Evolutionary conservation across 1,140 invertebrate species (phyloP), one percentile per base, ranked within the genome.

Genomic region (Philotrypesis tridentata): DNA sequence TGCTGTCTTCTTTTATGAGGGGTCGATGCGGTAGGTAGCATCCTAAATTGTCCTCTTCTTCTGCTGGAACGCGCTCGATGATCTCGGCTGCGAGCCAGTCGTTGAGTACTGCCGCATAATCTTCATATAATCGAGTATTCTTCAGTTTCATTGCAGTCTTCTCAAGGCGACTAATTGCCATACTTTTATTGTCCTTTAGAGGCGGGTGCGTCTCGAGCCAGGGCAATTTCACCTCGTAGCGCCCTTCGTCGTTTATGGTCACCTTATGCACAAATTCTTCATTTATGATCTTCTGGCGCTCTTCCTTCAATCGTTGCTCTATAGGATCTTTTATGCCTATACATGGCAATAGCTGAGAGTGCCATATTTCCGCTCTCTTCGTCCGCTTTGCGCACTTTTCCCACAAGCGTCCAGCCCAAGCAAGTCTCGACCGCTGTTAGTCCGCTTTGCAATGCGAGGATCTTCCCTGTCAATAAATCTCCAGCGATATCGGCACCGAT

Each of bases 351-450:
- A 5, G 33, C 4, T 5, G 33, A 5, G 3, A 37, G 3, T 5
- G 33, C 33, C 33, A 37, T 37, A 9, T 37, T 37, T 5, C 3
- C 3, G 9, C 9, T 9, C 82, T 75, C 0, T 68, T 60, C 33
- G 31, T 48, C 5, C 65, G n/a, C n/a, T 25, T 25, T 27, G 31
- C 78, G 85, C 37, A 78, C 29, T 85, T 87, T 88, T 29, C 72
- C 72, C 43, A 60, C 27, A 0, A 91, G n/a, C 7, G 85, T 87
- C 88, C 87, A 91, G 4, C 88, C 89, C 1, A 91, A 77, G 14
- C 81, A 48, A 1, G 88, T 89, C 79, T 92, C 86, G 2, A 88
- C n/a, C n/a, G 86, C 88, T 12, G 87, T 84, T 21, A 90, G 71
- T 1, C 88, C 88, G 74, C 84, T 85, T 5, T 55, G 17, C 27